Evolutionary conservation across 2,888 invertebrate species (phyloP).

Genomic region (Psylliodes chrysocephalus): DNA sequence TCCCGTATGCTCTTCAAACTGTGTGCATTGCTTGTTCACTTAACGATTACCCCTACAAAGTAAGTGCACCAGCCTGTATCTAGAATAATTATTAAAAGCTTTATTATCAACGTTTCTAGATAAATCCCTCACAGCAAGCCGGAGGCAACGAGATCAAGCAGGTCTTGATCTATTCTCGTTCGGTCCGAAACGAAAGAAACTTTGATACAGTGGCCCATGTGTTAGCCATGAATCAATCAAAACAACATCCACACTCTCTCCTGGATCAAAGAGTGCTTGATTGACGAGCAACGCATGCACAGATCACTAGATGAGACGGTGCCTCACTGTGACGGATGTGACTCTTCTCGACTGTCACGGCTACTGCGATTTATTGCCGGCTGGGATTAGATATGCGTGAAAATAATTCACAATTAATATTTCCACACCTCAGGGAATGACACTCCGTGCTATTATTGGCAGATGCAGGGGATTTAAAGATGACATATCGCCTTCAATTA

Average conservation of each 20-base stretch:
- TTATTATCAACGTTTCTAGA: no score
- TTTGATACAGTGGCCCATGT: constrained; percentile 53
- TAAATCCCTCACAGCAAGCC: not conserved
- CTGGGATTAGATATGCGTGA: constrained; percentile 52
- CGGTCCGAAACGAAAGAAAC: constrained; percentile 1
- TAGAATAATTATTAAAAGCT: no score
- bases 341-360: constrained; percentile 44
- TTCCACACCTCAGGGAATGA: constrained; percentile 43
- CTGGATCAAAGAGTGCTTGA: constrained; percentile 59
- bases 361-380: constrained; percentile 48
- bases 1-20: no score
- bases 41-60: no score
- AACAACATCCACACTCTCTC: constrained; percentile 51
- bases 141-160: not conserved
- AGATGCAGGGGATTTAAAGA: constrained; percentile 36
- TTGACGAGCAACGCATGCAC: constrained; percentile 59
- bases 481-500: constrained; percentile 39
- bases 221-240: constrained; percentile 63
- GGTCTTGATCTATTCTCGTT: constrained; percentile 44
- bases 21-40: no score
- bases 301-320: constrained; percentile 39
- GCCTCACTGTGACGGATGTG: constrained; percentile 43
- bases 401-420: constrained; percentile 55
- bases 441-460: constrained; percentile 41
- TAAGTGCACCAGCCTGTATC: no score